Percentiles rank a stretch among this genome's conserved stretches.
Conservation (phyloP, 2,113 vertebrate genomes). For the Bubo bubo region DNA sequence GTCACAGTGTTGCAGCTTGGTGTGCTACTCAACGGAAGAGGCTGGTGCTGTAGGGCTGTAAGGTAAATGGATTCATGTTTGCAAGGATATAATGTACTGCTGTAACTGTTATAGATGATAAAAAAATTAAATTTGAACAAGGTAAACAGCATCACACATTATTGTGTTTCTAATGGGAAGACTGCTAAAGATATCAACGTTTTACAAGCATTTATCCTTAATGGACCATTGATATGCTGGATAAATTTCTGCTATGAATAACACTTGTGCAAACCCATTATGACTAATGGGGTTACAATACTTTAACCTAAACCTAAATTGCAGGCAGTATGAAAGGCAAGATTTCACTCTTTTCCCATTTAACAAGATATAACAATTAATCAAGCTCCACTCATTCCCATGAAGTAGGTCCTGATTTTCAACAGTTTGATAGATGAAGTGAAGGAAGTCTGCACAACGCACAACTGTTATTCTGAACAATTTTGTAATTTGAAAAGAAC, state of each 20-base stretch:
- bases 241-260: not conserved
- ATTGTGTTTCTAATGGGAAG: not conserved
- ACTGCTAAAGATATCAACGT: not conserved
- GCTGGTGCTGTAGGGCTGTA: not conserved
- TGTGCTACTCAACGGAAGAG: not conserved
- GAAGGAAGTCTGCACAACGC: not conserved
- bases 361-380: not conserved
- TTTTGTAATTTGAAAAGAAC: not conserved
- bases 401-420: not conserved
- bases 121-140: not conserved
- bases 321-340: not conserved
- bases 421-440: not conserved
- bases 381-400: not conserved
- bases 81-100: not conserved
- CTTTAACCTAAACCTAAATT: not conserved
- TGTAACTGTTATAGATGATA: not conserved
- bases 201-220: not conserved
- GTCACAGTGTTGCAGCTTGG: not conserved
- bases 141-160: not conserved
- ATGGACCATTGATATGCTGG: not conserved
- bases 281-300: not conserved
- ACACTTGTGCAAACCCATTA: not conserved
- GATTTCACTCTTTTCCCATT: not conserved
- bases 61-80: not conserved
- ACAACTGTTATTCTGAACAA: not conserved